Conservation (phyloP, 2,888 invertebrate genomes). For the Heliconius erato region DNA sequence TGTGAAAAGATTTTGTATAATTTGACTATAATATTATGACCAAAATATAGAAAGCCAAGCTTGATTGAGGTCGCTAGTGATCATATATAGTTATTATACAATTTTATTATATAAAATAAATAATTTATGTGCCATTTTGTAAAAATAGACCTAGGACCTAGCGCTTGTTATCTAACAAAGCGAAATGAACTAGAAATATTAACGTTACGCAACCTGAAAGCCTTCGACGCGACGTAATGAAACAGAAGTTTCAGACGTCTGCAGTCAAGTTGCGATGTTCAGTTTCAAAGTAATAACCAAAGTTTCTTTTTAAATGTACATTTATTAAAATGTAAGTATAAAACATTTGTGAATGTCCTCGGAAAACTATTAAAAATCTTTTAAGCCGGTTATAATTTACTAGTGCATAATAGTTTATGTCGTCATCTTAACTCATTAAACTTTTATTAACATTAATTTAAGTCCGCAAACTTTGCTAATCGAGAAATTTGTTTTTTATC, state of each 20-base stretch:
- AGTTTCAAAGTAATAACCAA: conserved; percentile 33
- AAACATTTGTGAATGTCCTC: neutral
- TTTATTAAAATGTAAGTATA: conserved; percentile 11
- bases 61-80: too few species aligned
- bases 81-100: too few species aligned
- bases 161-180: conserved; percentile 16
- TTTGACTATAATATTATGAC: too few species aligned
- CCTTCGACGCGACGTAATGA: conserved; percentile 34
- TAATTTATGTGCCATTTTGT: neutral
- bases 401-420: neutral
- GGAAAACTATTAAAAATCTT: neutral
- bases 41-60: too few species aligned
- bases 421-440: neutral
- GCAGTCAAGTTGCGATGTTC: conserved; percentile 35
- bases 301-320: conserved; percentile 11
- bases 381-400: neutral
- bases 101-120: neutral
- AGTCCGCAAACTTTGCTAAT: neutral
- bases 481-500: neutral
- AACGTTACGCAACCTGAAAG: conserved; percentile 39
- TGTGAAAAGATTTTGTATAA: too few species aligned
- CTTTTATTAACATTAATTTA: neutral
- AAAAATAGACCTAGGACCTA: neutral
- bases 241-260: conserved; percentile 37
- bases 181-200: conserved; percentile 25